These are phyloP conservation scores for Hylyphantes graminicola DNA, from an alignment of 1,140 invertebrate genomes.

Conservation along the genomic window DNA sequence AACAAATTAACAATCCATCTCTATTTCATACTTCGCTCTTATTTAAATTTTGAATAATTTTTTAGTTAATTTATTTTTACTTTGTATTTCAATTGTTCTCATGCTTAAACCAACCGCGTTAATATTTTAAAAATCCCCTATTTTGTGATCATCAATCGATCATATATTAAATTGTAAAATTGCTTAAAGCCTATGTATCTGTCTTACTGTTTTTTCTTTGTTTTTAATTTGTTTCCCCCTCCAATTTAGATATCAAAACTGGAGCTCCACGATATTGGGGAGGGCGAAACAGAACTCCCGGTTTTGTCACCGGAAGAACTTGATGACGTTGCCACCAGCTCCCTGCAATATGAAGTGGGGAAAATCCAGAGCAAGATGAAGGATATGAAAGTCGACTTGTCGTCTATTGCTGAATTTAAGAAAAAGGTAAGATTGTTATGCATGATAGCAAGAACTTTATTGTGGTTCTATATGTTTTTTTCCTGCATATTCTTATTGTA, in stretches of 20 bases:
- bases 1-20: no score
- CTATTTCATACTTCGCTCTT: no score
- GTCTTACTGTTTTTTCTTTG: not conserved
- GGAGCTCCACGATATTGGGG: slow-evolving; percentile 34
- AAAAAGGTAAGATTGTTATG: slow-evolving; percentile 21
- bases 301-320: slow-evolving; percentile 28
- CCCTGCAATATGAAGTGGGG: slow-evolving; percentile 15
- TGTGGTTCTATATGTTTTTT: not conserved
- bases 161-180: not conserved
- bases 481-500: no score
- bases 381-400: slow-evolving; percentile 39
- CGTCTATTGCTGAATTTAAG: slow-evolving; percentile 48
- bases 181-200: not conserved
- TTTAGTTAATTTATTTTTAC: not conserved
- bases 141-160: not conserved
- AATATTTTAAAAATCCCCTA: not conserved
- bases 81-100: not conserved
- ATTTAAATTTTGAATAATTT: no score
- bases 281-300: slow-evolving; percentile 19
- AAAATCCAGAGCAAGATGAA: slow-evolving; percentile 18
- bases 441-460: not conserved
- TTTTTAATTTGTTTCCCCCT: not conserved
- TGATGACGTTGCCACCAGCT: not conserved
- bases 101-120: not conserved
- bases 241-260: slow-evolving; percentile 25